Percentiles rank a stretch among this genome's conserved stretches.
phyloP scores from a whole-genome alignment of 1,140 invertebrate species.

The Venustaconcha ellipsiformis region DNA sequence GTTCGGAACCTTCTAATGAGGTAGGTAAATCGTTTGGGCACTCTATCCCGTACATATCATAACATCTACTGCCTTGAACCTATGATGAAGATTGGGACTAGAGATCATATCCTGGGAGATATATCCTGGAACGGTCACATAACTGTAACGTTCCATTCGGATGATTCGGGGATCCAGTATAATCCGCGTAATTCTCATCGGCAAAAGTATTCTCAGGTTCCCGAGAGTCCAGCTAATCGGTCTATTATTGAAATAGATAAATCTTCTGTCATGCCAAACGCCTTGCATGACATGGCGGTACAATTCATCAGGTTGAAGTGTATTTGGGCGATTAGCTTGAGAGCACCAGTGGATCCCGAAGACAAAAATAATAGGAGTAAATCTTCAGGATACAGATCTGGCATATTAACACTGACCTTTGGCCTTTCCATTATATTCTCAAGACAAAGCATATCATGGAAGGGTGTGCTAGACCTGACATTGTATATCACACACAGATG shows the following conservation, averaged over 20 bases:
- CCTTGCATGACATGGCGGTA: neutral
- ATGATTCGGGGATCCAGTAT: slow-evolving; percentile 14
- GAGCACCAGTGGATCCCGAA: slow-evolving; percentile 22
- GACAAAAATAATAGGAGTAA: slow-evolving; percentile 8
- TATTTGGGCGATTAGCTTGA: slow-evolving; percentile 12
- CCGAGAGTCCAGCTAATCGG: slow-evolving; percentile 33
- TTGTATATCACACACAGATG: slow-evolving; percentile 2
- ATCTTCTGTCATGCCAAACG: slow-evolving; percentile 9
- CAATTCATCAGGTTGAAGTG: slow-evolving; percentile 22
- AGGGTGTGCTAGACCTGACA: neutral
- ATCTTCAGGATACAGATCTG: slow-evolving; percentile 18
- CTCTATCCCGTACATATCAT: slow-evolving; percentile 10
- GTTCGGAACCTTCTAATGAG: neutral
- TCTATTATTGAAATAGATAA: slow-evolving; percentile 12
- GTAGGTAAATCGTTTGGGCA: neutral
- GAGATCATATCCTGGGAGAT: neutral
- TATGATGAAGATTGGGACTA: neutral
- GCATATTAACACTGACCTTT: neutral
- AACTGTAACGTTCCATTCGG: slow-evolving; percentile 14
- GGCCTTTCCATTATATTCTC: neutral
- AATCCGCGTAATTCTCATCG: slow-evolving; percentile 27
- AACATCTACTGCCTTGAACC: slow-evolving; percentile 7
- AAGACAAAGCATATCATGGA: neutral
- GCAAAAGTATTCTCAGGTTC: slow-evolving; percentile 27
- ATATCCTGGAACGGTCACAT: slow-evolving; percentile 9